Conservation (phyloP, 37 sponge, comb jelly and placozoan species). For the Aphrocallistes beatrix region DNA sequence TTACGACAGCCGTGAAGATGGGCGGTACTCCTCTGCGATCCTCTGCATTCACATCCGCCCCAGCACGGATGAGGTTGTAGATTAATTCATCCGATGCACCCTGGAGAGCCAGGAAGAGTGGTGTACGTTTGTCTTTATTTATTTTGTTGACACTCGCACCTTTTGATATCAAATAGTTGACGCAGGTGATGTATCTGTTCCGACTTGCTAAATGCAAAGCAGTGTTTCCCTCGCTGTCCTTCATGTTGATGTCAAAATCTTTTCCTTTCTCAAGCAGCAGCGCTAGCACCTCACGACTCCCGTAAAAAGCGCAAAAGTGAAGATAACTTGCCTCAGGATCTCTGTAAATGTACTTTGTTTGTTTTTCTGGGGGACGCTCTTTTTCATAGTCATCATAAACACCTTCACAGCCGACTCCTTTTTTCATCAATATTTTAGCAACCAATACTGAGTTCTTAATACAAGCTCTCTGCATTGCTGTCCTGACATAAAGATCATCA, state of each 20-base stretch:
- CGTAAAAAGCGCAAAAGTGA: background rate
- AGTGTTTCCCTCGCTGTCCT: slow-evolving; percentile 7
- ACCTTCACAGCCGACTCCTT: background rate
- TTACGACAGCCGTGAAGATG: background rate
- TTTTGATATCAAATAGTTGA: background rate
- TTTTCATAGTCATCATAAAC: background rate
- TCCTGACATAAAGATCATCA: background rate
- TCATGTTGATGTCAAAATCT: background rate
- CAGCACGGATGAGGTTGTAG: background rate
- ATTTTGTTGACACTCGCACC: background rate
- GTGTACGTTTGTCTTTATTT: background rate
- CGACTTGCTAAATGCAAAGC: background rate
- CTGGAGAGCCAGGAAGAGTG: background rate
- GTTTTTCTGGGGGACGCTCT: background rate
- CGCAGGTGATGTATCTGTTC: background rate
- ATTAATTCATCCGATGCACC: background rate
- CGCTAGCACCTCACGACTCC: background rate
- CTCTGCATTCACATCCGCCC: background rate
- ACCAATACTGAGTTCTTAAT: slow-evolving; percentile 6
- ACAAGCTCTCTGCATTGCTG: background rate
- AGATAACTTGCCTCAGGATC: slow-evolving; percentile 6
- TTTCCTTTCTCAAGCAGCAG: background rate
- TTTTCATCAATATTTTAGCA: background rate
- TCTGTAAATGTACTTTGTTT: background rate
- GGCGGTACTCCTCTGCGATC: background rate